These are phyloP conservation scores for Dendrolimus houi DNA, from an alignment of 2,888 invertebrate genomes.

Conservation along the genomic window DNA sequence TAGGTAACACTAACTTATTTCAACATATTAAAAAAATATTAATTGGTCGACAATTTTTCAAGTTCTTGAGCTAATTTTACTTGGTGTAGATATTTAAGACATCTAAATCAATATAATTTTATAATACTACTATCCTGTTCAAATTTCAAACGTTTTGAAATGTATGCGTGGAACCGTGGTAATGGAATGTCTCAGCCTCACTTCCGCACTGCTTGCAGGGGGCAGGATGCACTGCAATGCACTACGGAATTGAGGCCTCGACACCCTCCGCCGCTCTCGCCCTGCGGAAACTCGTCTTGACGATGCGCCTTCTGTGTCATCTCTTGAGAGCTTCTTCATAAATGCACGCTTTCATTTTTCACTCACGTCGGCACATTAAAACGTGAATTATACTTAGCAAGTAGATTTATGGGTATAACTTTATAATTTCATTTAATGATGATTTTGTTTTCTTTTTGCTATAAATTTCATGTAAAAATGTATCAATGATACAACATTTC, in stretches of 20 bases:
- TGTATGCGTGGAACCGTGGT: background rate
- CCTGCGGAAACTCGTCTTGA: background rate
- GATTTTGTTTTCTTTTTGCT: too few species aligned
- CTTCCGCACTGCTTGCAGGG: slow-evolving; percentile 97
- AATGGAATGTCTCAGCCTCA: slow-evolving; percentile 80
- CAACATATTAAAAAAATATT: too few species aligned
- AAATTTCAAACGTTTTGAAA: background rate
- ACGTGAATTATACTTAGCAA: background rate
- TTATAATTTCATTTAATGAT: too few species aligned
- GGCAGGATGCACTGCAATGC: slow-evolving; percentile 92
- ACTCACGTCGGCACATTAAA: slow-evolving; percentile 2
- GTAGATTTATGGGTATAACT: too few species aligned
- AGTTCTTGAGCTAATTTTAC: too few species aligned
- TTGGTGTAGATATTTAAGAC: too few species aligned
- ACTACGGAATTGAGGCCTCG: slow-evolving; percentile 95
- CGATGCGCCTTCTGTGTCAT: slow-evolving; percentile 9
- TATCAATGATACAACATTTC: too few species aligned
- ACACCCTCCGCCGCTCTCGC: slow-evolving; percentile 52
- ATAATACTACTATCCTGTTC: background rate
- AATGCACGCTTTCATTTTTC: slow-evolving; percentile 18
- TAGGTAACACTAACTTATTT: too few species aligned
- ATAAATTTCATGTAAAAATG: too few species aligned
- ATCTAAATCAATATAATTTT: background rate
- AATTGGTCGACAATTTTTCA: too few species aligned
- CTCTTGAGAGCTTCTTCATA: slow-evolving; percentile 20